Percentiles rank a stretch among this genome's conserved stretches.
phyloP scores from a whole-genome alignment of 2,888 invertebrate species.

The Hartigia nigra region DNA sequence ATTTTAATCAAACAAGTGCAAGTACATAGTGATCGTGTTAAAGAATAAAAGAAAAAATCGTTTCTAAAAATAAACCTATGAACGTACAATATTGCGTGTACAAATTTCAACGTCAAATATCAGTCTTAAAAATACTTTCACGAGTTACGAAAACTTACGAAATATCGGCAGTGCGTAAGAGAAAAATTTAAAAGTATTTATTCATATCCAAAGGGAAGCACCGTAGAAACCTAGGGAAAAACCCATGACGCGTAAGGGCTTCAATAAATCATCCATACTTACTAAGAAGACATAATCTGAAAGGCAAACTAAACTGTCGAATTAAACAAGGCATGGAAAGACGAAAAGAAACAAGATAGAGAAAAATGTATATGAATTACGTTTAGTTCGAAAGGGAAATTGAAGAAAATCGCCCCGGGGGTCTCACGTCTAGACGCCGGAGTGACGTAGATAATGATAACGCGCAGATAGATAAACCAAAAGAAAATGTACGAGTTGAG shows the following conservation, averaged over 20 bases:
- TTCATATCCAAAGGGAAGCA: neutral
- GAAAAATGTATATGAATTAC: neutral
- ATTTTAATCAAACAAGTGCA: neutral
- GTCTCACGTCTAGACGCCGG: neutral
- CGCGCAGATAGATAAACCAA: conserved; percentile 39
- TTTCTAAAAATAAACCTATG: neutral
- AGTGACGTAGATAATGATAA: conserved; percentile 27
- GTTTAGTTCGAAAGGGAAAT: neutral
- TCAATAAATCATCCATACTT: neutral
- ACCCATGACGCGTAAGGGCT: neutral
- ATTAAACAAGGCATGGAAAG: neutral
- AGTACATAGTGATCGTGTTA: neutral
- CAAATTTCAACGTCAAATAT: neutral
- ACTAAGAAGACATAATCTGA: neutral
- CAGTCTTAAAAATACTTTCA: neutral
- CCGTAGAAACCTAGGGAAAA: neutral
- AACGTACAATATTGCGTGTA: neutral
- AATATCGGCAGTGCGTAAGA: neutral
- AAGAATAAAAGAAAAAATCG: neutral
- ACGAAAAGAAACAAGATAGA: neutral
- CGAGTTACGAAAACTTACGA: neutral
- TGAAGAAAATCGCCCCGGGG: neutral
- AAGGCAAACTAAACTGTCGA: neutral
- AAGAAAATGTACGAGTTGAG: neutral
- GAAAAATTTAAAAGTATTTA: neutral